Percentiles rank a stretch among this genome's conserved stretches.
Conservation (phyloP, 2,113 vertebrate species). For the Charina bottae region DNA sequence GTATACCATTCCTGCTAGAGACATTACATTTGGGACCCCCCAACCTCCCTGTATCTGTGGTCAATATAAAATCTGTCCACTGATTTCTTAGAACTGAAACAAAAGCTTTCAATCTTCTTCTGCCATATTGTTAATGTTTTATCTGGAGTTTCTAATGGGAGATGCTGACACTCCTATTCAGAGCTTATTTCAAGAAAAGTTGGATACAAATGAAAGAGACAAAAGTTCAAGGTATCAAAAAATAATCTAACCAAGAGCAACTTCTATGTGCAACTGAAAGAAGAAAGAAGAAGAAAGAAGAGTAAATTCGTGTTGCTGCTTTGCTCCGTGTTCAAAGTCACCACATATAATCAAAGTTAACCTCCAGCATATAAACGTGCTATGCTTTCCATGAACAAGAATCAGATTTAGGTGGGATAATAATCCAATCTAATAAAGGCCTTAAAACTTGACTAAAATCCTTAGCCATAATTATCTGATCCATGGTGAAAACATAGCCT, state of each 20-base stretch:
- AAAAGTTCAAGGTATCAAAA: not conserved
- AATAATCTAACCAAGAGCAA: not conserved
- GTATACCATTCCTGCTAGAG: not conserved
- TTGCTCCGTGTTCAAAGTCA: not conserved
- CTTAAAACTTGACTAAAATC: not conserved
- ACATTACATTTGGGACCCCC: not conserved
- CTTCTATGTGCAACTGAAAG: not conserved
- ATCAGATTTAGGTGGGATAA: not conserved
- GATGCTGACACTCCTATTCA: not conserved
- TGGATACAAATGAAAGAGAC: not conserved
- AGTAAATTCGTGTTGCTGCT: not conserved
- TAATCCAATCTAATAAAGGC: not conserved
- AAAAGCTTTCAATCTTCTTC: too few relatives aligned
- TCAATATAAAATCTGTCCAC: not conserved
- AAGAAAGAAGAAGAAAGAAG: too few relatives aligned
- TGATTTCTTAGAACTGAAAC: not conserved
- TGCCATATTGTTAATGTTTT: not conserved
- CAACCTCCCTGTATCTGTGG: not conserved
- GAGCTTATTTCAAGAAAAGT: not conserved
- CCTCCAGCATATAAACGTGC: not conserved
- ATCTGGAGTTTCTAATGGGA: not conserved
- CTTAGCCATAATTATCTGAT: not conserved
- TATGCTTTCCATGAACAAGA: not conserved
- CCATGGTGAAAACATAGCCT: not conserved
- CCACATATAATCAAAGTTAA: not conserved